These are phyloP conservation scores for Drosophila neocordata DNA, from an alignment of 1,140 invertebrate species.

Conservation along the genomic window DNA sequence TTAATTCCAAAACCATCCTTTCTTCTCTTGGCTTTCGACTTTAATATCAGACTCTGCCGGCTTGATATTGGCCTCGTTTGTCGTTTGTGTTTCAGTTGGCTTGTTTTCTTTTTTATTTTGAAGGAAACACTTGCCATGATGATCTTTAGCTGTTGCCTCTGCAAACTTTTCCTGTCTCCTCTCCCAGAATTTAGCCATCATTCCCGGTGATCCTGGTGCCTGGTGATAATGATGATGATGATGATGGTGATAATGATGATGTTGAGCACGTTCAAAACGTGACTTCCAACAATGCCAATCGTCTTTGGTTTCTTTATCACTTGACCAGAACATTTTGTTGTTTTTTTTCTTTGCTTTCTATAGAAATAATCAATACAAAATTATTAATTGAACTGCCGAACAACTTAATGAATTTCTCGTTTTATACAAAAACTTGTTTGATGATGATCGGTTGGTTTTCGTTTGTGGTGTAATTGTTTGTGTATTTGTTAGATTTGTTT, in stretches of 20 bases:
- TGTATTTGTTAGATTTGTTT: not conserved
- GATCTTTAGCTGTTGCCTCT: not conserved
- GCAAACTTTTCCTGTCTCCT: not conserved
- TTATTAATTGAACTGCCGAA: not conserved
- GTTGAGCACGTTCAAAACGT: not conserved
- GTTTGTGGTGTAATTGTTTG: not conserved
- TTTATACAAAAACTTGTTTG: not conserved
- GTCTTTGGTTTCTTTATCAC: not conserved
- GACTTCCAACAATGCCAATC: not conserved
- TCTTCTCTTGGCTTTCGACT: not conserved
- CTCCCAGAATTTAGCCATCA: not conserved
- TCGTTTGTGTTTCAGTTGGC: not conserved
- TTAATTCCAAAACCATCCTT: conserved; percentile 1
- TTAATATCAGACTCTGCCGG: not conserved
- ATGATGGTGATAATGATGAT: conserved; percentile 1
- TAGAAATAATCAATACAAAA: not conserved
- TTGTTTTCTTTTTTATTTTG: not conserved
- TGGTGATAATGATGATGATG: not conserved
- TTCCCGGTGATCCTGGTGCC: not conserved
- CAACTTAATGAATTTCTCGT: not conserved
- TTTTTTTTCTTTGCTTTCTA: not conserved
- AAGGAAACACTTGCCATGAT: not conserved
- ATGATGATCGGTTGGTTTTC: not conserved
- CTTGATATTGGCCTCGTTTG: not conserved
- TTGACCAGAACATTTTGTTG: conserved; percentile 4